These are phyloP conservation scores for Paratilapia polleni DNA, from an alignment of 2,113 vertebrate genomes.

Conservation along the genomic window DNA sequence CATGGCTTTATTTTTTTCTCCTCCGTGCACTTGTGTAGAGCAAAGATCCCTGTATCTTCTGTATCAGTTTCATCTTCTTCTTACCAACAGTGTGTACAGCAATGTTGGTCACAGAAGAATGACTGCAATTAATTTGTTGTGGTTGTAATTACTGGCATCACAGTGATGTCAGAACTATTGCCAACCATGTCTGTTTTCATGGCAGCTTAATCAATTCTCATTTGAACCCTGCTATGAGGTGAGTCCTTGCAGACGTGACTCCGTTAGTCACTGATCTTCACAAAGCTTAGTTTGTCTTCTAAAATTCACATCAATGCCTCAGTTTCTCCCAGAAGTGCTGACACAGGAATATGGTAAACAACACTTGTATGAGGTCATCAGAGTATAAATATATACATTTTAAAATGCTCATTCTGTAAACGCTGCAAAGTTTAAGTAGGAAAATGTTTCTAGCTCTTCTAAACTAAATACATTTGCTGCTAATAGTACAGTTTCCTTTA, in stretches of 20 bases:
- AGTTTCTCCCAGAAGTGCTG: not conserved
- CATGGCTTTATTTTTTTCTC: not conserved
- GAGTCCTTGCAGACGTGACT: not conserved
- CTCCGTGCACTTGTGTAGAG: not conserved
- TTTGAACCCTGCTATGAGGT: not conserved
- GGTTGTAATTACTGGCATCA: not conserved
- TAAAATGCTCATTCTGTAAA: no score
- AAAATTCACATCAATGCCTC: not conserved
- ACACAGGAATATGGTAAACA: not conserved
- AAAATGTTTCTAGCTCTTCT: not conserved
- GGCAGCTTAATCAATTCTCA: not conserved
- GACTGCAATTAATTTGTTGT: not conserved
- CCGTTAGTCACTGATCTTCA: not conserved
- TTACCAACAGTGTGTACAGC: not conserved
- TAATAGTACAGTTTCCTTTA: not conserved
- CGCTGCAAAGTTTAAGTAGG: not conserved
- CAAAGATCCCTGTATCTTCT: not conserved
- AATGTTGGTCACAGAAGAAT: not conserved
- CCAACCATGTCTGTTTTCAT: constrained; percentile 7
- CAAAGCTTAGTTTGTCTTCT: not conserved
- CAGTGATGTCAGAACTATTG: not conserved
- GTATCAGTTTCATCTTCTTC: not conserved
- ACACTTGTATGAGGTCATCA: not conserved
- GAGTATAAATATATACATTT: no score
- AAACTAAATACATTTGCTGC: not conserved